Conservation (phyloP, 2,797 vertebrate species). For the Microtus obscurus region DNA sequence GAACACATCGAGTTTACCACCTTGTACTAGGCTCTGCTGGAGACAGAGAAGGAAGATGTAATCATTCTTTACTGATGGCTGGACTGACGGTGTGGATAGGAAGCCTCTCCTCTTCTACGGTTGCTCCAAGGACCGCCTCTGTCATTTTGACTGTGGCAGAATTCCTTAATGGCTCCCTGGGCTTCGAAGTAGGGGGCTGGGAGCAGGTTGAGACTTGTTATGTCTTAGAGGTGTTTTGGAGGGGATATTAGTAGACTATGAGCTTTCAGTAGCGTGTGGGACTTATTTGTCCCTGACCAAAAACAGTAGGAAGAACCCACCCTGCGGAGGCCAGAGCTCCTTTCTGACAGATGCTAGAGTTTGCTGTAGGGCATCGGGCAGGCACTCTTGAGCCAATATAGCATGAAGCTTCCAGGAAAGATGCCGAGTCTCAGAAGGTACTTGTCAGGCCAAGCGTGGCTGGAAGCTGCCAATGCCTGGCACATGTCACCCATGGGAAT, state of each 20-base stretch:
- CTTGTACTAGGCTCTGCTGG: not conserved
- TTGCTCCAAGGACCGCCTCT: not conserved
- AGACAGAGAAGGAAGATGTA: not conserved
- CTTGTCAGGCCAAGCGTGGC: conserved; percentile 54
- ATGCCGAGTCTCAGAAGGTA: conserved; percentile 44
- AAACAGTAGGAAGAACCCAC: not conserved
- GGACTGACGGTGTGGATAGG: not conserved
- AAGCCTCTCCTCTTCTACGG: not conserved
- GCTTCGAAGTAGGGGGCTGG: not conserved
- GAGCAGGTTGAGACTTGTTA: not conserved
- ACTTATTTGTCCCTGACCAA: not conserved
- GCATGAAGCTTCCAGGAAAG: conserved; percentile 62
- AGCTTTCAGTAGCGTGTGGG: not conserved
- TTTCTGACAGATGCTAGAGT: not conserved
- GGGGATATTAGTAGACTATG: not conserved
- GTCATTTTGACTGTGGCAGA: not conserved
- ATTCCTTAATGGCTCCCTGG: not conserved
- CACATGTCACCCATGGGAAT: conserved; percentile 45
- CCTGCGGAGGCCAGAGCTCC: not conserved
- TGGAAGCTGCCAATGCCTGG: conserved; percentile 60
- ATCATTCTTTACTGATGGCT: not conserved
- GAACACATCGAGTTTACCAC: not conserved
- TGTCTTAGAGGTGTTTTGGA: not conserved
- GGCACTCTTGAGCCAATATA: not conserved
- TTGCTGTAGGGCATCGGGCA: not conserved